A percentile compares a stretch with the other conserved stretches of the same genome.
phyloP scores from a whole-genome alignment of 1,140 invertebrate genomes.

The Dendroctonus ponderosae region DNA sequence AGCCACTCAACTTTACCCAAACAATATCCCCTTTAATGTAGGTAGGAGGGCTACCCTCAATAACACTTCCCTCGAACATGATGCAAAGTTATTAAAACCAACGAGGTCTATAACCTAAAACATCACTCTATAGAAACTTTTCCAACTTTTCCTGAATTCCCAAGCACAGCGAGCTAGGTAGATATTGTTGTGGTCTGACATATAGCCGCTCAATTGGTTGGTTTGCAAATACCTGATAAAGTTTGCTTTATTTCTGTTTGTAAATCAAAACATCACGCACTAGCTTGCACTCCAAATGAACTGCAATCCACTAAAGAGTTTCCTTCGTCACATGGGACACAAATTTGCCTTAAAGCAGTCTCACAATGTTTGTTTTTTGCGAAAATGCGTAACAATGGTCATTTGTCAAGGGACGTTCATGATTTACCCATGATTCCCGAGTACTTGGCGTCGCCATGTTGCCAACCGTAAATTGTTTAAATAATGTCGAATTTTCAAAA shows the following conservation, averaged over 20 bases:
- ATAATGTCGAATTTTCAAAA: neutral
- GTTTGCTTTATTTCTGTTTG: neutral
- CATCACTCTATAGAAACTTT: too few relatives aligned
- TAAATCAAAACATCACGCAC: constrained; percentile 10
- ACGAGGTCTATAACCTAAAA: too few relatives aligned
- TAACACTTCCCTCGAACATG: constrained; percentile 57
- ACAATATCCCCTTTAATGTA: constrained; percentile 74
- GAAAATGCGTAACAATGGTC: constrained; percentile 43
- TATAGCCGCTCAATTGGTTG: neutral
- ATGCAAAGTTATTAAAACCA: constrained; percentile 29
- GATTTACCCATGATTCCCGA: constrained; percentile 46
- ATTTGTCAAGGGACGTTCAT: constrained; percentile 50
- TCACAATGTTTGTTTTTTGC: constrained; percentile 37
- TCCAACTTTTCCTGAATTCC: too few relatives aligned
- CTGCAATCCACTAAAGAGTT: too few relatives aligned
- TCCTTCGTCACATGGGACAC: too few relatives aligned
- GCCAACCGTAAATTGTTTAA: constrained; percentile 42
- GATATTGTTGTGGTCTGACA: too few relatives aligned
- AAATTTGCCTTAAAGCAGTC: too few relatives aligned
- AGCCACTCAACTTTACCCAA: constrained; percentile 75
- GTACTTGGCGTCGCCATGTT: constrained; percentile 46
- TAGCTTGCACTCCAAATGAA: neutral
- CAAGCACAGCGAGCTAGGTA: too few relatives aligned
- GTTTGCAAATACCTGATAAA: constrained; percentile 9
- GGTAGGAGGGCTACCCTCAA: constrained; percentile 51